phyloP scores from a whole-genome alignment of 2,888 invertebrate species.

The Macaria notata region DNA sequence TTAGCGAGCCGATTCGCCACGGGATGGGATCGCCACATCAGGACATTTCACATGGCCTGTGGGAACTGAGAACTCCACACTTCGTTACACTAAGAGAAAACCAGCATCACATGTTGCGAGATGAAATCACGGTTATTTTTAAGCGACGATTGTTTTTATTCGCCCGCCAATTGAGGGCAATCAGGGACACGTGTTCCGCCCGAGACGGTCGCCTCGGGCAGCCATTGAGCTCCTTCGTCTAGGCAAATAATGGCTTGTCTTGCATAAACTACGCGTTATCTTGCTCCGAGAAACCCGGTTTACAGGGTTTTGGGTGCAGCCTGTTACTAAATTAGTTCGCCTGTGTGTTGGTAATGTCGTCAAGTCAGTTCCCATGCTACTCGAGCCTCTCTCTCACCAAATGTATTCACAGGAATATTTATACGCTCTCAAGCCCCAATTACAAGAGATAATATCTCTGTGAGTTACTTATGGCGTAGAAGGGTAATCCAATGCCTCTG shows the following conservation, averaged over 20 bases:
- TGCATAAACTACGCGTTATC: conserved; percentile 15
- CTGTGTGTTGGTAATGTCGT: conserved; percentile 2
- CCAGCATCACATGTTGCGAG: conserved; percentile 74
- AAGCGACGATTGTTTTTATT: conserved; percentile 82
- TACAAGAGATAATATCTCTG: conserved; percentile 66
- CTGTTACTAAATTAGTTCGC: conserved; percentile 26
- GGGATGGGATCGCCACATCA: conserved; percentile 60
- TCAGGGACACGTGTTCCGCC: conserved; percentile 78
- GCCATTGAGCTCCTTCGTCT: conserved; percentile 66
- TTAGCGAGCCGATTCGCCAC: conserved; percentile 61
- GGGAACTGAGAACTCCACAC: conserved; percentile 70
- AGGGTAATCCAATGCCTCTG: conserved; percentile 63
- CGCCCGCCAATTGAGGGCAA: conserved; percentile 81
- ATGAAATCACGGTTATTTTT: conserved; percentile 83
- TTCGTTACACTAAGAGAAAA: conserved; percentile 65
- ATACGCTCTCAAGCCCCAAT: conserved; percentile 68
- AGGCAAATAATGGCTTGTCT: conserved; percentile 42
- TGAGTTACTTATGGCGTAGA: conserved; percentile 55
- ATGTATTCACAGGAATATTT: conserved; percentile 57
- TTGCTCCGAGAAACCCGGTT: conserved; percentile 9
- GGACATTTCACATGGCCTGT: conserved; percentile 76
- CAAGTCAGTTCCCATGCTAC: conserved; percentile 40
- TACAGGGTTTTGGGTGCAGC: conserved; percentile 13
- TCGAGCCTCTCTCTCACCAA: conserved; percentile 39
- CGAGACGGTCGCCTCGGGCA: conserved; percentile 67